Evolutionary conservation across 23 tunicate genomes (phyloP).

Genomic region (Halocynthia roretzi): DNA sequence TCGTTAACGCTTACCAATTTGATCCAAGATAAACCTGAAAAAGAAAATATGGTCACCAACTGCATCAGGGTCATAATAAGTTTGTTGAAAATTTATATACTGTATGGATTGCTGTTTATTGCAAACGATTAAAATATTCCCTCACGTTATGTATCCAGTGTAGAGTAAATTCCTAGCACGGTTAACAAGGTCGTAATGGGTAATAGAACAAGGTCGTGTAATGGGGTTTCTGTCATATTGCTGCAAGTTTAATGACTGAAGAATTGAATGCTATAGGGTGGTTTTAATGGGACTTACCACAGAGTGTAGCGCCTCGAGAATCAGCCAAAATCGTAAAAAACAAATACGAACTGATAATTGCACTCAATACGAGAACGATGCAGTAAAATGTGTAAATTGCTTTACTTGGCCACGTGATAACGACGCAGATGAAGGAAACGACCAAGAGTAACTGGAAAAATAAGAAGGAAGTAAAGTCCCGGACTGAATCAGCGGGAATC

Average conservation of each 20-base stretch:
- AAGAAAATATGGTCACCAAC: conserved; percentile 4
- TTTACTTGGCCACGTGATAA: conserved; percentile 55
- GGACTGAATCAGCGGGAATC: not conserved
- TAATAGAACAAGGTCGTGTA: too few species aligned
- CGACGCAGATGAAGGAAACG: conserved; percentile 54
- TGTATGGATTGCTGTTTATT: too few species aligned
- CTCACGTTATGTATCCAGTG: not conserved
- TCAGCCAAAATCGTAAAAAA: conserved; percentile 57
- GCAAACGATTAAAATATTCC: too few species aligned
- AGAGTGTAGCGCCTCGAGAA: conserved; percentile 29
- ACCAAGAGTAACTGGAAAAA: conserved; percentile 48
- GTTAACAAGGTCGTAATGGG: too few species aligned
- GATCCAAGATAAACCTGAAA: conserved; percentile 79
- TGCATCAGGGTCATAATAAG: not conserved
- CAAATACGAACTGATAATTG: conserved; percentile 54
- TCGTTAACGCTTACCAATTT: conserved; percentile 48
- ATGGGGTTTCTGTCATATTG: too few species aligned
- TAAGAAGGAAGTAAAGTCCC: not conserved
- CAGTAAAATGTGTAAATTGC: conserved; percentile 69
- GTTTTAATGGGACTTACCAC: conserved; percentile 37
- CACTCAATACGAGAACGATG: conserved; percentile 60
- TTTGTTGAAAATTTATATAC: too few species aligned
- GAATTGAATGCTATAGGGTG: too few species aligned
- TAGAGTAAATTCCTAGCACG: too few species aligned
- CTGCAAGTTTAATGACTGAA: too few species aligned